A percentile compares a stretch with the other conserved stretches of the same genome.
Conservation (phyloP, 2,113 vertebrate species). For the Phocoena sinus region DNA sequence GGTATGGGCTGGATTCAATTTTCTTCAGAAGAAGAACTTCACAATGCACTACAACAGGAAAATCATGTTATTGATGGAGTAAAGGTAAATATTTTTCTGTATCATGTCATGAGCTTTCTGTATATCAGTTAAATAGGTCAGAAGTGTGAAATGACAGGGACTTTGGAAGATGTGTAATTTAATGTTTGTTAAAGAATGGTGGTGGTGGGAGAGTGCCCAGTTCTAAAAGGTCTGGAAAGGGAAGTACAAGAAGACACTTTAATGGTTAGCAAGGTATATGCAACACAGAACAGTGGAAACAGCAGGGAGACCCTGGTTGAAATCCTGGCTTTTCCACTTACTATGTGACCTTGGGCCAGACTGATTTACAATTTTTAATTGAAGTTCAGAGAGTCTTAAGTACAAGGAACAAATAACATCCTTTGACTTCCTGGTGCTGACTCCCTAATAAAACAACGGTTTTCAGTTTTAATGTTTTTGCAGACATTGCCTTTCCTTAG, state of each 20-base stretch:
- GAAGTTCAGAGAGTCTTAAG: not conserved
- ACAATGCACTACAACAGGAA: conserved; percentile 88
- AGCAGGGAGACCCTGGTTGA: not conserved
- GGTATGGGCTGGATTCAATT: conserved; percentile 90
- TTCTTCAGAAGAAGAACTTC: conserved; percentile 79
- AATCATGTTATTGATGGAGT: conserved; percentile 88
- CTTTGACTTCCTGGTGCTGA: not conserved
- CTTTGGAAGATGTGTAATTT: not conserved
- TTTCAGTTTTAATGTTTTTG: conserved; percentile 26
- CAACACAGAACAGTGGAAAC: not conserved
- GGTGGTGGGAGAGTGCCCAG: not conserved
- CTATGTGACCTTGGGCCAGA: not conserved
- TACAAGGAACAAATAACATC: not conserved
- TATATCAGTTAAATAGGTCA: not conserved
- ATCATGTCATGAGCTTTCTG: not conserved
- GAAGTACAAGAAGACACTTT: not conserved
- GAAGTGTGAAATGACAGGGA: not conserved
- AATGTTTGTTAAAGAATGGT: conserved; percentile 5
- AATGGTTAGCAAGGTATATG: not conserved
- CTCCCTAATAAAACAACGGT: not conserved
- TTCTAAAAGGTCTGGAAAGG: not conserved
- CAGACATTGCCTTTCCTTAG: not conserved
- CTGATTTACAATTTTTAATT: not conserved
- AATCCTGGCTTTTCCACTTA: not conserved
- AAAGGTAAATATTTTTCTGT: conserved; percentile 80